Evolutionary conservation across 1,140 invertebrate species (phyloP).

Genomic region (Euura saliciscinereae): DNA sequence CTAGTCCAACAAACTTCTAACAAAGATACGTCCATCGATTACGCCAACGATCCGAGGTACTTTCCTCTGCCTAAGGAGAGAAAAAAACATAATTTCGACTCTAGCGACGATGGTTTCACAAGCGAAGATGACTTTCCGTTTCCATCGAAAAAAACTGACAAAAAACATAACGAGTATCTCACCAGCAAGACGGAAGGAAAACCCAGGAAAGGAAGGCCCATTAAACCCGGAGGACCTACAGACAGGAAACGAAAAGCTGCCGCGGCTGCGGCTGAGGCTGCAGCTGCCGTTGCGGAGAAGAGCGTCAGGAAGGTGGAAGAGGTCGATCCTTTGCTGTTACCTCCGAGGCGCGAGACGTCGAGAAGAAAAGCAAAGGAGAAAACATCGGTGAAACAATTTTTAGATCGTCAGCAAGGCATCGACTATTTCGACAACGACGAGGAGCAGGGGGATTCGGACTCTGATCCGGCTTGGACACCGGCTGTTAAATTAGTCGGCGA

Average conservation of each 20-base stretch:
- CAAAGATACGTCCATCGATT: conserved; percentile 50
- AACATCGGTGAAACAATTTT: conserved; percentile 54
- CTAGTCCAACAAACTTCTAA: conserved; percentile 37
- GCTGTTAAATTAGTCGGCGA: conserved; percentile 58
- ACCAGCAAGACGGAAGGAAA: conserved; percentile 40
- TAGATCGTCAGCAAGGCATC: conserved; percentile 46
- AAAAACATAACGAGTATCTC: conserved; percentile 40
- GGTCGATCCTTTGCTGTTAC: conserved; percentile 58
- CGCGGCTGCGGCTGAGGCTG: conserved; percentile 55
- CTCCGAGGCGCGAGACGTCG: conserved; percentile 67
- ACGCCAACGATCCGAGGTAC: conserved; percentile 71
- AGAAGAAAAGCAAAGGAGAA: conserved; percentile 72
- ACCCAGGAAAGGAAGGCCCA: conserved; percentile 53
- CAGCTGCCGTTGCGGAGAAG: conserved; percentile 35
- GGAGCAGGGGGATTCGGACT: conserved; percentile 67
- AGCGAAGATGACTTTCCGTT: conserved; percentile 70
- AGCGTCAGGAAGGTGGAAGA: conserved; percentile 41
- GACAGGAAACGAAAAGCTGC: conserved; percentile 62
- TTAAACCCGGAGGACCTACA: conserved; percentile 55
- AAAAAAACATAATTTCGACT: conserved; percentile 70
- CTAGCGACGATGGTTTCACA: conserved; percentile 69
- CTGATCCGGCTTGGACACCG: conserved; percentile 77
- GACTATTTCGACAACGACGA: conserved; percentile 59
- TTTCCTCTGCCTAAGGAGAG: conserved; percentile 76
- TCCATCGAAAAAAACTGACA: conserved; percentile 53